Conservation (phyloP, 2,888 invertebrate species). For the Hyposoter didymator region DNA sequence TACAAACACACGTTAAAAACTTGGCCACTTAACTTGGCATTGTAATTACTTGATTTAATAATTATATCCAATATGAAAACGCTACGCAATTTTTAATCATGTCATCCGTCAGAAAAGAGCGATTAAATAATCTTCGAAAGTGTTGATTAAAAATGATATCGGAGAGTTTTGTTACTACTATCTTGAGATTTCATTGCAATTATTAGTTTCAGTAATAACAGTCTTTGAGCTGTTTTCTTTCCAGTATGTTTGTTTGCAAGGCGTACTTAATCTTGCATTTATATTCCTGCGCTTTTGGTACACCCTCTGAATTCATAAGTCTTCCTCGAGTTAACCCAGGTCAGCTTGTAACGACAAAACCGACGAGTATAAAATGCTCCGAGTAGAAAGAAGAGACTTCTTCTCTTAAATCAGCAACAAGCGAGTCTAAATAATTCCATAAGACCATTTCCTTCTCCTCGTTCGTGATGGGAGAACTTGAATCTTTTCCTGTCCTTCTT, state of each 20-base stretch:
- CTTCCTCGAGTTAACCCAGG: conserved; percentile 16
- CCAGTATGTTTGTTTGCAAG: neutral
- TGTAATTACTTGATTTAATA: neutral
- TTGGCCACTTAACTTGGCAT: neutral
- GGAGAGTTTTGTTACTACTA: neutral
- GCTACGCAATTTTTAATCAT: neutral
- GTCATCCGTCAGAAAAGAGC: neutral
- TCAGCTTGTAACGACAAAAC: conserved; percentile 25
- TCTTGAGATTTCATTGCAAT: neutral
- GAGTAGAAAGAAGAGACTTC: conserved; percentile 12
- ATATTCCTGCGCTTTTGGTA: conserved; percentile 1
- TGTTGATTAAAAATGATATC: neutral
- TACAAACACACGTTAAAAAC: neutral
- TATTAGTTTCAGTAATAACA: neutral
- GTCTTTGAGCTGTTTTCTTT: neutral
- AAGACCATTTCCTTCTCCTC: conserved; percentile 7
- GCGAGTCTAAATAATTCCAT: conserved; percentile 52
- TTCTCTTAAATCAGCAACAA: conserved; percentile 54
- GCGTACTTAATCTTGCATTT: conserved; percentile 28
- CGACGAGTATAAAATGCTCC: conserved; percentile 31
- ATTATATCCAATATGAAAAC: neutral
- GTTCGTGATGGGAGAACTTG: conserved; percentile 12
- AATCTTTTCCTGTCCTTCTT: conserved; percentile 27
- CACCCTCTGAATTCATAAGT: conserved; percentile 34
- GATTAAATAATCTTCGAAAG: neutral